Percentiles rank a stretch among this genome's conserved stretches.
Conservation (phyloP, 1,140 invertebrate genomes). For the Zaprionus kolodkinae region DNA sequence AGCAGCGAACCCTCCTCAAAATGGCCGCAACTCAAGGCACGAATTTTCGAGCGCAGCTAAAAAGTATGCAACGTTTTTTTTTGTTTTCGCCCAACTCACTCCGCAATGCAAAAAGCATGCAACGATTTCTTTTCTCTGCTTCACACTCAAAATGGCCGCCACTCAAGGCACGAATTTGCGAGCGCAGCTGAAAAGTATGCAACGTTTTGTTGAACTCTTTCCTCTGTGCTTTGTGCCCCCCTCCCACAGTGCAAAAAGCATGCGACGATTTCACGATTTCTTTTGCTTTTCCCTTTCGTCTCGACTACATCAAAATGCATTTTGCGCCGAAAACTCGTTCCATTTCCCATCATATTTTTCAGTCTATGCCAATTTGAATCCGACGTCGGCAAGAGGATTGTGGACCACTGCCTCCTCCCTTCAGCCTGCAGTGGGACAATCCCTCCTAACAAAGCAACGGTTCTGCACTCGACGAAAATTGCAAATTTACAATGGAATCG, state of each 20-base stretch:
- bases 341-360: constrained; percentile 35
- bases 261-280: constrained; percentile 18
- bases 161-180: not conserved
- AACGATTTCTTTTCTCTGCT: no score
- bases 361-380: constrained; percentile 10
- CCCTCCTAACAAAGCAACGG: constrained; percentile 67
- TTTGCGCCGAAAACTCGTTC: constrained; percentile 60
- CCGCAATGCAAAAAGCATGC: no score
- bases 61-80: constrained; percentile 16
- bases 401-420: no score
- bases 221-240: not conserved
- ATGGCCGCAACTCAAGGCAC: constrained; percentile 42
- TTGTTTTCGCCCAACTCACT: not conserved
- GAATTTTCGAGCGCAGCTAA: constrained; percentile 3
- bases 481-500: constrained; percentile 73
- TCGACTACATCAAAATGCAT: constrained; percentile 79
- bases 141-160: no score
- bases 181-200: constrained; percentile 7
- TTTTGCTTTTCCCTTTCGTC: constrained; percentile 23
- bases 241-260: constrained; percentile 18
- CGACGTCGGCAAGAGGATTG: constrained; percentile 11
- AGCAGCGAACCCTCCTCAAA: constrained; percentile 22
- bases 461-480: constrained; percentile 73
- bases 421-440: constrained; percentile 25
- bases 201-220: constrained; percentile 1